phyloP scores from a whole-genome alignment of 2,888 invertebrate species.

The Leucozona laternaria region DNA sequence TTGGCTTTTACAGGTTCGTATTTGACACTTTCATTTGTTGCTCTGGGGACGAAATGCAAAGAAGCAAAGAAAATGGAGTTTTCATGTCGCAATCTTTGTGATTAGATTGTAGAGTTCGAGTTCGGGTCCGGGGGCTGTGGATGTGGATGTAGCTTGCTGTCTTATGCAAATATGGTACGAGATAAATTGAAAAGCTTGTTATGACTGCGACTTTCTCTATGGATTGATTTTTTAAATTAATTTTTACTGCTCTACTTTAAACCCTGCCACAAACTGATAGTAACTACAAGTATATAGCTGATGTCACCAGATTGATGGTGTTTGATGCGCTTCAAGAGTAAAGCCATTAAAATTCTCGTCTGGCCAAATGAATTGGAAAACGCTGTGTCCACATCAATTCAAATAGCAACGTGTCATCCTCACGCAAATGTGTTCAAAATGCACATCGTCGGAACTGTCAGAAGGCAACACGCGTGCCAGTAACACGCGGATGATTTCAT shows the following conservation, averaged over 20 bases:
- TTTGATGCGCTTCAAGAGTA: not conserved
- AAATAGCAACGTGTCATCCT: constrained; percentile 45
- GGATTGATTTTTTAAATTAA: constrained; percentile 35
- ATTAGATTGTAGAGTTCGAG: constrained; percentile 47
- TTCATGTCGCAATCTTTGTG: constrained; percentile 58
- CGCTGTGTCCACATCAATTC: constrained; percentile 51
- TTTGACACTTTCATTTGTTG: constrained; percentile 70
- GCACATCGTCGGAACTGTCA: constrained; percentile 31
- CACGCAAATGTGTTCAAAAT: constrained; percentile 41
- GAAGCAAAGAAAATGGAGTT: constrained; percentile 60
- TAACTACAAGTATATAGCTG: not conserved
- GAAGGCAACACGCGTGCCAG: constrained; percentile 30
- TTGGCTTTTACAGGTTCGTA: constrained; percentile 70
- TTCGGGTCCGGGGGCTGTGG: not conserved
- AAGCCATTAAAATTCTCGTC: constrained; percentile 38
- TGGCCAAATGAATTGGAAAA: constrained; percentile 60
- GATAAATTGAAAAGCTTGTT: constrained; percentile 23
- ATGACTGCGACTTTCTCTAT: not conserved
- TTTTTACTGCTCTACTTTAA: not conserved
- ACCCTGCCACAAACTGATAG: no score
- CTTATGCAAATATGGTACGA: constrained; percentile 36
- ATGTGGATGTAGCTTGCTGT: not conserved
- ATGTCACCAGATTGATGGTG: not conserved
- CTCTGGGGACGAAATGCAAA: constrained; percentile 41
- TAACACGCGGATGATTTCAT: constrained; percentile 44